phyloP scores from a whole-genome alignment of 2,113 vertebrate species.

The Propithecus coquereli region DNA sequence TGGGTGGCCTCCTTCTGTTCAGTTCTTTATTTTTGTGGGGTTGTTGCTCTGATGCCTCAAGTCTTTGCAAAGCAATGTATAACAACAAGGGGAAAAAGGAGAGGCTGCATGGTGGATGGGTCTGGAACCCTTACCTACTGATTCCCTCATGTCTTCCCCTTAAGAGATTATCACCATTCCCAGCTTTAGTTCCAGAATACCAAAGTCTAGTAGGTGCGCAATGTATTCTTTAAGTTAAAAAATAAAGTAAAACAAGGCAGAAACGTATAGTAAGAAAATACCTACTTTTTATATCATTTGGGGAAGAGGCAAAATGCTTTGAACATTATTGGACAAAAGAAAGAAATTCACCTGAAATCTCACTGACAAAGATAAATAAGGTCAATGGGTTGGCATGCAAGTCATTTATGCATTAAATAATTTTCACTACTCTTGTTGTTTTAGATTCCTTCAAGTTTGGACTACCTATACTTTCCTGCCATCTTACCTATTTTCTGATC shows the following conservation, averaged over 20 bases:
- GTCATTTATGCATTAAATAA: neutral
- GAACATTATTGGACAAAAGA: neutral
- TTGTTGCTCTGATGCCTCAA: neutral
- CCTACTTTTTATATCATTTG: neutral
- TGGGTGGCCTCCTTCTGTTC: neutral
- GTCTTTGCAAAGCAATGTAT: neutral
- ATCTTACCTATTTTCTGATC: neutral
- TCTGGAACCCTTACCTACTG: neutral
- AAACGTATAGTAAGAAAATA: neutral
- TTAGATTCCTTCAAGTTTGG: neutral
- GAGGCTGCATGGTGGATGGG: neutral
- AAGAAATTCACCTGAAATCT: neutral
- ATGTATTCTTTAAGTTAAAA: neutral
- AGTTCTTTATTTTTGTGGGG: neutral
- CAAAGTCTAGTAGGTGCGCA: neutral
- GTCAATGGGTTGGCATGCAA: neutral
- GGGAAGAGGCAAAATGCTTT: neutral
- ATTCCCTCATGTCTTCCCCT: neutral
- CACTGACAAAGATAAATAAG: neutral
- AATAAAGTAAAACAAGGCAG: neutral
- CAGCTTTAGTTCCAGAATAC: neutral
- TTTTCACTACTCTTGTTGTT: neutral
- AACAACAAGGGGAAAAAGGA: neutral
- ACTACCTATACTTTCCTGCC: neutral
- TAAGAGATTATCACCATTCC: neutral